These are phyloP conservation scores for Reticulitermes speratus DNA, from an alignment of 1,140 invertebrate genomes.

Conservation along the genomic window DNA sequence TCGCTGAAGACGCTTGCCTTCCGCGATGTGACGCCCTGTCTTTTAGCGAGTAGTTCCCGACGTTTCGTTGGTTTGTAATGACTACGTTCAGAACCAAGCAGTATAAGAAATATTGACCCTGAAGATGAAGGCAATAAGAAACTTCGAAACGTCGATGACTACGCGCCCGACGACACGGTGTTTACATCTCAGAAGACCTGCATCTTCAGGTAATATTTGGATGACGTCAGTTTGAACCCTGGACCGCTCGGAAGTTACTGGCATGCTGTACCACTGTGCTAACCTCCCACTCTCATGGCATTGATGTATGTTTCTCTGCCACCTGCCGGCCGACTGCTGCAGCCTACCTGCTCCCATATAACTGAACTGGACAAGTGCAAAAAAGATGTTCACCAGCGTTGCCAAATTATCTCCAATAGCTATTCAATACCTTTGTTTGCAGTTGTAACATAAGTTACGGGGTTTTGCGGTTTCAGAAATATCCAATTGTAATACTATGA, in stretches of 20 bases:
- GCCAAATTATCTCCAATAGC: not conserved
- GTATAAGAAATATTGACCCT: too few relatives aligned
- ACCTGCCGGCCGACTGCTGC: not conserved
- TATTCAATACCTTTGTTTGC: not conserved
- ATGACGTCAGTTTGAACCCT: not conserved
- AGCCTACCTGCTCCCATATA: conserved; percentile 9
- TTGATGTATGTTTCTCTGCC: not conserved
- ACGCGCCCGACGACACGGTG: too few relatives aligned
- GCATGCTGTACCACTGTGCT: too few relatives aligned
- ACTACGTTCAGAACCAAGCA: too few relatives aligned
- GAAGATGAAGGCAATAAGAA: too few relatives aligned
- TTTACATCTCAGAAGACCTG: too few relatives aligned
- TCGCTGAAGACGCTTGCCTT: too few relatives aligned
- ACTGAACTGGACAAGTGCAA: not conserved
- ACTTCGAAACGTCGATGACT: too few relatives aligned
- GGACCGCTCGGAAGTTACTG: not conserved
- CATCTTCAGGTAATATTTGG: too few relatives aligned
- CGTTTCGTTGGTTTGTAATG: too few relatives aligned
- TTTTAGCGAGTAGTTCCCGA: too few relatives aligned
- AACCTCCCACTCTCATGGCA: not conserved
- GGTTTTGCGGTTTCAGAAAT: not conserved
- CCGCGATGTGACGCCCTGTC: too few relatives aligned
- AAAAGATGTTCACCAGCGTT: not conserved
- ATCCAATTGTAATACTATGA: not conserved
- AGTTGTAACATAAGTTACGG: not conserved